Conservation (phyloP, 2,888 invertebrate species). For the Mactromeris polynyma region DNA sequence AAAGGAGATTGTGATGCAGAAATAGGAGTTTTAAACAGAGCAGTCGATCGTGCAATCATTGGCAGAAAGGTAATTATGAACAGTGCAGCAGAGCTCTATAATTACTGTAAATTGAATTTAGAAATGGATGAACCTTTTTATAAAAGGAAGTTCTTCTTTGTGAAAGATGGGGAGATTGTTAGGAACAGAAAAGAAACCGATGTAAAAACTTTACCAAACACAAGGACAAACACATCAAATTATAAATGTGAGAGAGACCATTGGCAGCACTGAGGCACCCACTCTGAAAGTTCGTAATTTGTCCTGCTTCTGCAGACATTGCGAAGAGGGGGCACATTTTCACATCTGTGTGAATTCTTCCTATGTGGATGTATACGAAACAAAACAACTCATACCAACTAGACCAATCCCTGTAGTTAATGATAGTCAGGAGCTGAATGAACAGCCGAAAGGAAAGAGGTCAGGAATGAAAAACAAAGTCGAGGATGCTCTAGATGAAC, state of each 20-base stretch:
- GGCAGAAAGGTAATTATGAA: constrained; percentile 60
- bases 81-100: constrained; percentile 55
- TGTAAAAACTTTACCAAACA: constrained; percentile 54
- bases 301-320: constrained; percentile 63
- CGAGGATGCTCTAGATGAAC: too few species aligned
- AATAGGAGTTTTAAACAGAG: constrained; percentile 58
- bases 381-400: constrained; percentile 23
- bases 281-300: constrained; percentile 51
- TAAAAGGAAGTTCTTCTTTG: constrained; percentile 57
- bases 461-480: too few species aligned
- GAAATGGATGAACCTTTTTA: constrained; percentile 41
- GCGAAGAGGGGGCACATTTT: constrained; percentile 39
- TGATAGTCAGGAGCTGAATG: too few species aligned
- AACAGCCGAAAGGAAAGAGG: too few species aligned
- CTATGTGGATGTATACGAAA: constrained; percentile 34
- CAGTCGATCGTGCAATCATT: constrained; percentile 63
- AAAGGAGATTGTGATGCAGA: constrained; percentile 68
- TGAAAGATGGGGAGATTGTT: constrained; percentile 55
- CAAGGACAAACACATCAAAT: constrained; percentile 56
- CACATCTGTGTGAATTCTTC: constrained; percentile 50
- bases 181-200: constrained; percentile 60
- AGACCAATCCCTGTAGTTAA: background rate
- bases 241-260: constrained; percentile 17
- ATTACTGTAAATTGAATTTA: constrained; percentile 43
- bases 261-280: too few species aligned